These are phyloP conservation scores for Schizaphis graminum DNA, from an alignment of 2,888 invertebrate genomes.

Conservation along the genomic window DNA sequence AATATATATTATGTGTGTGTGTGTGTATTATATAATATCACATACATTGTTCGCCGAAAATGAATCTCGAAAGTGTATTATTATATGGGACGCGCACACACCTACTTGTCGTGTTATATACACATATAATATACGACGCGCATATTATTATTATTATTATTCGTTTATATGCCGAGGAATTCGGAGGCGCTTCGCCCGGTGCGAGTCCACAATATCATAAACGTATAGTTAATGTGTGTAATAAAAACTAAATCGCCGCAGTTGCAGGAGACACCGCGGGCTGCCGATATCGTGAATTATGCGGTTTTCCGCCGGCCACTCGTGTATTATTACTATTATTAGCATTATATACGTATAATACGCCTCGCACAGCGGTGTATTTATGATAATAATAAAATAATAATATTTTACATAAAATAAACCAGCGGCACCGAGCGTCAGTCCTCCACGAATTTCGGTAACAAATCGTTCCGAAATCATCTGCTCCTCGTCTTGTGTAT, in stretches of 20 bases:
- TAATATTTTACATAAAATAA: not conserved
- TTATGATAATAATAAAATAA: not conserved
- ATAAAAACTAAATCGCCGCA: constrained; percentile 1
- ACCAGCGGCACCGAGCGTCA: not conserved
- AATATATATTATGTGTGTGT: too few relatives aligned
- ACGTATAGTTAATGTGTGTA: not conserved
- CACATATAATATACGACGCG: too few relatives aligned
- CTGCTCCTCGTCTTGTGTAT: constrained; percentile 19
- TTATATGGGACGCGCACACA: not conserved
- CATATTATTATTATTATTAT: too few relatives aligned
- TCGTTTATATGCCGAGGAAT: not conserved
- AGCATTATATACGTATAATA: not conserved
- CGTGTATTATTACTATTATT: not conserved
- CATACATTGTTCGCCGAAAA: not conserved
- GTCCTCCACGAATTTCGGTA: not conserved
- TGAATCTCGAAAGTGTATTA: not conserved
- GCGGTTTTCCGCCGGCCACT: constrained; percentile 35
- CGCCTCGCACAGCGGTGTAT: not conserved
- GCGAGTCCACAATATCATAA: not conserved
- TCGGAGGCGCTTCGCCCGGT: constrained; percentile 38
- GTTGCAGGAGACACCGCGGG: not conserved
- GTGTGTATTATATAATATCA: not conserved
- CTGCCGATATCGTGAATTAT: constrained; percentile 9
- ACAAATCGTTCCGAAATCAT: constrained; percentile 47
- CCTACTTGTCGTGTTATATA: not conserved